These are phyloP conservation scores for Eumerus sabulonum DNA, from an alignment of 2,888 invertebrate genomes.

Conservation along the genomic window DNA sequence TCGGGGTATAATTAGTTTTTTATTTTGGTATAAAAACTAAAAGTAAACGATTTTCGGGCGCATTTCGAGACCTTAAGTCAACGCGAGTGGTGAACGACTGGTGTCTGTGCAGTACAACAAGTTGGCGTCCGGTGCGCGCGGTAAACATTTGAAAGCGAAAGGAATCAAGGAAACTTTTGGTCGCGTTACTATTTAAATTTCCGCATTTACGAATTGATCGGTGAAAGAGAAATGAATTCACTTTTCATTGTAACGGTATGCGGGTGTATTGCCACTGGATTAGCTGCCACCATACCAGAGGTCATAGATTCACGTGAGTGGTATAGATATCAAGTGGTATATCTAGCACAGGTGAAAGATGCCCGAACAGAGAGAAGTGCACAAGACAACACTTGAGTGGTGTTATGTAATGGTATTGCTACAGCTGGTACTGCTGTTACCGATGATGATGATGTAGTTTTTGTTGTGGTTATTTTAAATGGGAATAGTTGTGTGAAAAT, in stretches of 20 bases:
- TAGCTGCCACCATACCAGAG: slow-evolving; percentile 53
- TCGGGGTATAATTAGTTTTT: slow-evolving; percentile 29
- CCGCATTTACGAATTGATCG: slow-evolving; percentile 29
- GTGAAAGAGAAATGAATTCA: slow-evolving; percentile 41
- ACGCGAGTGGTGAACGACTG: slow-evolving; percentile 49
- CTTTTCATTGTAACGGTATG: slow-evolving; percentile 44
- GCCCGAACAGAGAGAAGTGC: too few relatives aligned
- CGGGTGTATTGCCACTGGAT: slow-evolving; percentile 49
- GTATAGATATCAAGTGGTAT: slow-evolving; percentile 10
- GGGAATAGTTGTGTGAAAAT: slow-evolving; percentile 35
- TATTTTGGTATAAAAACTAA: slow-evolving; percentile 75
- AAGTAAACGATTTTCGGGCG: slow-evolving; percentile 77
- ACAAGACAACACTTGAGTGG: slow-evolving; percentile 18
- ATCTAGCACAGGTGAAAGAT: slow-evolving; percentile 44
- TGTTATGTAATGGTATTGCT: slow-evolving; percentile 29
- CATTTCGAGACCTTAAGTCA: slow-evolving; percentile 77
- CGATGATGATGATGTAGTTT: neutral
- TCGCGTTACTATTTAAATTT: slow-evolving; percentile 42
- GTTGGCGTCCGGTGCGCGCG: slow-evolving; percentile 40
- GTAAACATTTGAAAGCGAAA: slow-evolving; percentile 56
- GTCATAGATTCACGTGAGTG: slow-evolving; percentile 58
- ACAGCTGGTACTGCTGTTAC: too few relatives aligned
- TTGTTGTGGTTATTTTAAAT: neutral
- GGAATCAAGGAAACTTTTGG: slow-evolving; percentile 33
- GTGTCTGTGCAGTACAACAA: slow-evolving; percentile 2